Base-by-base conservation (phyloP, 2,888 invertebrate genomes). In the Pyrrhosoma nymphula region DNA sequence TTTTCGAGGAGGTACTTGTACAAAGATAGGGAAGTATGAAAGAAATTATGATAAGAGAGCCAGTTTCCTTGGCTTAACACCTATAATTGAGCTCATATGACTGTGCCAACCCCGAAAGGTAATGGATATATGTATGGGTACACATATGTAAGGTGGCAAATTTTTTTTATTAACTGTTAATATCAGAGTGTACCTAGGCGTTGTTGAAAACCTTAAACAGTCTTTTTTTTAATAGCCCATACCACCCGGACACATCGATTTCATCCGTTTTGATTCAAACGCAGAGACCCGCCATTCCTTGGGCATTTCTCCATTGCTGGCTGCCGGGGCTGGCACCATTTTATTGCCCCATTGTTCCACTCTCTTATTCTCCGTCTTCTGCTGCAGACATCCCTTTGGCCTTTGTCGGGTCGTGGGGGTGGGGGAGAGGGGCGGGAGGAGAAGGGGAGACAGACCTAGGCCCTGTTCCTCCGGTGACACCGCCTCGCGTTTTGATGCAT, bases 321-420 rank as follows among this genome's bases (percentile, higher is more conserved):
- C n/a, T 35, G 82, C 82, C 26, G 35, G 18, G 82, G 35, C 16
- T 8, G 82, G 35, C 35, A 35, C 82, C 82, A 35, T 82, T 82
- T 82, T 82, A 82, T 82, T 82, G 82, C 82, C 35, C 82, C 26
- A 89, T 89, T 89, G 89, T 89, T 47, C 8, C 89, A 55, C 47
- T 8, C 82, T 82, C 82, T n/a, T 16, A n/a, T 23, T n/a, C 69
- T 26, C 69, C 47, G n/a, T 56, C 56, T 89, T 89, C 89, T 89
- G 89, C 10, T 56, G 89, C 89, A 89, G 89, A 89, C 89, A 89
- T 89, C 89, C 89, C 89, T 89, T 89, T 56, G 89, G 89, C 56
- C 89, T 89, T 89, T 89, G 89, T 89, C 39, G 47, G 88, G 35
- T 10, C 20, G 69, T 18, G 8, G 69, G 26, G 8, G 47, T 47